Evolutionary conservation across 2,113 vertebrate species (phyloP), one percentile per base, ranked within the genome.

Genomic region (Lynx canadensis): DNA sequence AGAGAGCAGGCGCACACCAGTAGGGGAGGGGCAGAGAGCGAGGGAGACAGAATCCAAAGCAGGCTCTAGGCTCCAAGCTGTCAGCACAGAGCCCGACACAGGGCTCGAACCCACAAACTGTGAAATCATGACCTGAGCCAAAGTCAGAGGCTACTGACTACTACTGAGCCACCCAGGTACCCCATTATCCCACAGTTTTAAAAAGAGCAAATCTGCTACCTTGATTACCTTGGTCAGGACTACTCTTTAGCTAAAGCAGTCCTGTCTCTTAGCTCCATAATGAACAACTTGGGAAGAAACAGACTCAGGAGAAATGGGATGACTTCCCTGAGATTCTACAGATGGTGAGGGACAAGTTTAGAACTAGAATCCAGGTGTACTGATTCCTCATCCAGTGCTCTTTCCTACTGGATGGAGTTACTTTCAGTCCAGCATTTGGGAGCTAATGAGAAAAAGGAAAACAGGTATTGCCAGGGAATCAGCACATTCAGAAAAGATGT

Each of bases 381-480:
- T 66, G 41, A 79, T 60, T 96, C 7, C 1, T 55, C 19, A 73
- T 6, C 4, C 19, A 63, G 19, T n/a, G 19, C 5, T 80, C 25
- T 90, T 91, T 93, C 41, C 14, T 87, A 27, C 4, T 19, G 0
- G 45, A 71, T 45, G 18, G 50, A 66, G 79, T 85, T 38, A 48
- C 50, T 87, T 86, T 90, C 68, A 71, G 15, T 9, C 27, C 33
- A 90, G 36, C 33, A 27, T 84, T 41, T 33, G n/a, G 81, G 63
- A 94, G 23, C 21, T 50, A 92, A 90, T 9, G 27, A 84, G 66
- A 48, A 89, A 93, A 89, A 92, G 48, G 76, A 63, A 63, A 92
- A 12, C 11, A 45, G 74, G 15, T 60, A 52, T 55, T 91, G 13
- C 31, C 21, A 80, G 29, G 48, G 91, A 25, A 63, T 31, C 15